Evolutionary conservation across 2,888 invertebrate genomes (phyloP), one percentile per base, ranked within the genome.

Genomic region (Erebia epiphron): DNA sequence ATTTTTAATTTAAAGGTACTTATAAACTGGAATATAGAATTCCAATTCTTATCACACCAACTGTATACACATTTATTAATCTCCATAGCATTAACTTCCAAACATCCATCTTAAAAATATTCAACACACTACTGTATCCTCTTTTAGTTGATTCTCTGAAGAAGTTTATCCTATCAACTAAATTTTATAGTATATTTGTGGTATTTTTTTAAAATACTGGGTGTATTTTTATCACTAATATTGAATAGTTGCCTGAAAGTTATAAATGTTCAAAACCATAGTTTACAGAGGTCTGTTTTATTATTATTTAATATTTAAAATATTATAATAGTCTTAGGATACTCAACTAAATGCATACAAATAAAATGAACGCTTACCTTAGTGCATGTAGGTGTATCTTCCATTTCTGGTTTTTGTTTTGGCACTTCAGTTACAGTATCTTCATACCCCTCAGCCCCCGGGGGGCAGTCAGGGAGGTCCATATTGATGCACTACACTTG

Each of bases 401-500:
- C 49, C 16, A 35, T 21, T 13, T 82, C 85, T 16, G 79, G 82
- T 82, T 91, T 92, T 35, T 46, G 46, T 81, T 83, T 88, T 35
- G 90, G 82, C 46, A 88, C 78, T 89, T 90, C 88, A 61, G 83
- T 84, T 70, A 93, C 89, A 2, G 92, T 82, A 79, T 93, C 93
- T 79, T 92, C 77, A 79, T 93, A 93, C 63, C 93, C 93, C 83
- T 93, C 93, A 63, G 93, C 83, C 79, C 93, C 93, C 0, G 93
- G 93, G 54, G 93, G 93, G 78, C 93, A 90, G 80, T 93, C 93
- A 0, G 92, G 92, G 43, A 93, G 87, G 13, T 93, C 93, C 93
- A 93, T 93, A 82, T 87, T 88, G 81, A 86, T 70, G 75, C 91
- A 91, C 92, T 89, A 91, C 91, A 92, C 91, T 91, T 83, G 81